Evolutionary conservation across 1,140 invertebrate genomes (phyloP), one percentile per base, ranked within the genome.

Genomic region (Apis laboriosa): DNA sequence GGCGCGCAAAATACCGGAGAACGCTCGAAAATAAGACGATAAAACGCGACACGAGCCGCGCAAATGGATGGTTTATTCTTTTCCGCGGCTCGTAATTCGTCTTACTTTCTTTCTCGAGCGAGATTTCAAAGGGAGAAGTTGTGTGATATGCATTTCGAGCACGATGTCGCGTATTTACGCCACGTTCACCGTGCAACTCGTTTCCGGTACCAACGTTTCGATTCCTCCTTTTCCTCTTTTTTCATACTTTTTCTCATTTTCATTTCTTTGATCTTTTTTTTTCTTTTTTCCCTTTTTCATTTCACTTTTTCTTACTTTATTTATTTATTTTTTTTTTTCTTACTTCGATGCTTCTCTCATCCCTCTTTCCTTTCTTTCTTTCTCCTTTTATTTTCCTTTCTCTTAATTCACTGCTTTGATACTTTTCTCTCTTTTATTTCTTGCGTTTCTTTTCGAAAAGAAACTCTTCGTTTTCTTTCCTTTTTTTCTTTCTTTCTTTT

Each of bases 81-180:
- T 80, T 24, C 49, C 28, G 15, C 24, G 28, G 21, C 28, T 64
- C 17, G 70, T 64, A 55, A 74, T 61, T 34, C 28, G 21, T 34
- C 19, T 74, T 70, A 21, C 49, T 8, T 53, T 19, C 34, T 19
- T 63, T 63, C 43, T 28, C 11, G 19, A 28, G n/a, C 49, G 49
- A 72, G 24, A 43, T n/a, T 80, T 72, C 43, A 72, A 80, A 34
- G 68, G 13, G 19, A n/a, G 34, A 12, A 74, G 49, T 21, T 9
- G 51, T 49, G 13, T 24, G 70, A 73, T 63, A 34, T 28, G n/a
- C 60, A 28, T 76, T 64, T 76, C 43, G 34, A 63, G 9, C 49
- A n/a, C 66, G 34, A 68, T 68, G 76, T 68, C 28, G 4, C 53
- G 21, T 71, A n/a, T 79, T 79, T 78, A 71, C 34, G 24, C 55